Evolutionary conservation across 2,888 invertebrate genomes (phyloP).

Genomic region (Cosmia pyralina): DNA sequence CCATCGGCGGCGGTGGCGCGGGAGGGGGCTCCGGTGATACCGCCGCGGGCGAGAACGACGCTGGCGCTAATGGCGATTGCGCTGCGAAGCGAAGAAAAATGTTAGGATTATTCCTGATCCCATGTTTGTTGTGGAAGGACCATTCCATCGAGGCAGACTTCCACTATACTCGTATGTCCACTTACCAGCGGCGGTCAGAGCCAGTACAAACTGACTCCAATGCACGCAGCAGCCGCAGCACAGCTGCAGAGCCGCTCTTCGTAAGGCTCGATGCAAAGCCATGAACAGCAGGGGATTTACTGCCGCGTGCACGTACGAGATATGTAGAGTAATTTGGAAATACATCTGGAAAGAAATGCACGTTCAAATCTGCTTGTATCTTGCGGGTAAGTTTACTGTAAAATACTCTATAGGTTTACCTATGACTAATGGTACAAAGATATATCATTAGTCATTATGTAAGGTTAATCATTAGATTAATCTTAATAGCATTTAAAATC

Average conservation of each 20-base stretch:
- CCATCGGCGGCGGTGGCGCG: slow-evolving; percentile 89
- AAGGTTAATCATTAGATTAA: no score
- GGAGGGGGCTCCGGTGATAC: slow-evolving; percentile 91
- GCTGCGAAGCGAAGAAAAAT: slow-evolving; percentile 68
- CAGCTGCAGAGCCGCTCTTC: slow-evolving; percentile 93
- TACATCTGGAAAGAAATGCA: slow-evolving; percentile 78
- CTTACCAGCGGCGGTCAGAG: slow-evolving; percentile 87
- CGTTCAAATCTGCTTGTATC: neutral
- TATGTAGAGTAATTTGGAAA: slow-evolving; percentile 95
- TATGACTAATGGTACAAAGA: neutral
- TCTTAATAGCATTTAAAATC: neutral
- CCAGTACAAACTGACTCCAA: slow-evolving; percentile 91
- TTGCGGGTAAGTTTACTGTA: neutral
- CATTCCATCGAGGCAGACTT: neutral
- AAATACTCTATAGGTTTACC: neutral
- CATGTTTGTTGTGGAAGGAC: no score
- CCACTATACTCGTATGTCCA: neutral
- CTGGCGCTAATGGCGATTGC: slow-evolving; percentile 91
- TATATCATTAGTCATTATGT: no score
- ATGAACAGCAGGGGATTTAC: slow-evolving; percentile 95
- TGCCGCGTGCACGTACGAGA: slow-evolving; percentile 96
- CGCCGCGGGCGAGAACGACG: slow-evolving; percentile 89
- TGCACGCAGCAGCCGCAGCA: slow-evolving; percentile 94
- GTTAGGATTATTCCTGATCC: neutral
- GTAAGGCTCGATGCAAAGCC: slow-evolving; percentile 93